Evolutionary conservation across 2,797 vertebrate genomes (phyloP).

Genomic region (Coccyzus lansbergi): DNA sequence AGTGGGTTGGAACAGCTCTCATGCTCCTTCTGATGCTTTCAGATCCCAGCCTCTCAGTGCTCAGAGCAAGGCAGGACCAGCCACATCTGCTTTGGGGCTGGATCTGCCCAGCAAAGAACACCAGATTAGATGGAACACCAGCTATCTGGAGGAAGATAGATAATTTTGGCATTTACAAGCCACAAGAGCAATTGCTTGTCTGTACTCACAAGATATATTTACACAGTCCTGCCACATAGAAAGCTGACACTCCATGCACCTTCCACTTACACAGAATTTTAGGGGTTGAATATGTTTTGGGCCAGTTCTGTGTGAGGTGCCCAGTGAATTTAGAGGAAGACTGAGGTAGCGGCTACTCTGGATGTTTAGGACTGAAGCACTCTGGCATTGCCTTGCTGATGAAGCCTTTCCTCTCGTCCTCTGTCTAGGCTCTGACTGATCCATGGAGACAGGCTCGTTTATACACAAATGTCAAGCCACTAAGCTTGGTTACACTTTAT

Average conservation of each 20-base stretch:
- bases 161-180: neutral
- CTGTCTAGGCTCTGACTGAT: neutral
- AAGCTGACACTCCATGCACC: neutral
- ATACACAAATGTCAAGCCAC: neutral
- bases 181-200: neutral
- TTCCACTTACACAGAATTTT: neutral
- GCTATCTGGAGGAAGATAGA: neutral
- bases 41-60: neutral
- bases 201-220: neutral
- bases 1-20: accelerated
- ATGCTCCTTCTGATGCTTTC: neutral
- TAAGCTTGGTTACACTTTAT: neutral
- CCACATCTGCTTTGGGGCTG: neutral
- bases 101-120: neutral
- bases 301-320: neutral
- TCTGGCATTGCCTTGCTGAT: neutral
- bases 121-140: neutral
- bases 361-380: neutral
- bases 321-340: neutral
- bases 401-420: neutral
- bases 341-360: neutral
- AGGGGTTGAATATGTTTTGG: neutral
- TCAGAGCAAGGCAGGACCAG: neutral
- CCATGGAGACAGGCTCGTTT: neutral
- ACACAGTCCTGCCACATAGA: neutral